Base-by-base conservation (phyloP, 2,113 vertebrate genomes). In the Struthidea cinerea region DNA sequence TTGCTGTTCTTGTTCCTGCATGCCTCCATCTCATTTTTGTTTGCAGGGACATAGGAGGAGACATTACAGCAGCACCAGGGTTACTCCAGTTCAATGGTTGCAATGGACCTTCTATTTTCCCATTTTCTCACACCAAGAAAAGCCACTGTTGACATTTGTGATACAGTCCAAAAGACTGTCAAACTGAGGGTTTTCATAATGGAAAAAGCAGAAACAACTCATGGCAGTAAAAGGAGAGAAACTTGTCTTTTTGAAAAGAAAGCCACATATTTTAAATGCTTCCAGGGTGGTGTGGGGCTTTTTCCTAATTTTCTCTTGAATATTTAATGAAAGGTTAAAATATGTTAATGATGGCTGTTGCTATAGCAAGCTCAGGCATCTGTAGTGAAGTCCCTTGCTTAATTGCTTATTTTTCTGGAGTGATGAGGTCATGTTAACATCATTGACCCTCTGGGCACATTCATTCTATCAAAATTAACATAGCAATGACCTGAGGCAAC, bases 401-500 rank as follows among this genome's bases (percentile, higher is more conserved):
- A 91, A 91, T 76, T 85, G 74, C 63, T 87, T 75, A 32, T 71
- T 94, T 61, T 78, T 68, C 65, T 64, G 49, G 10, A 95, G 74
- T 44, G 82, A 76, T 82, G 94, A 94, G 95, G 96, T 97, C 92
- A 87, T 93, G 87, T 94, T 95, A 94, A 91, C 84, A 79, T 68
- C 69, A 64, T 13, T 83, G 90, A 96, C 84, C 44, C 61, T 44
- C 59, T n/a, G 74, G 77, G 44, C 28, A 68, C 44, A 26, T 70
- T 89, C 78, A 69, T 94, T 96, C 68, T 63, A 57, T 93, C 57
- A 73, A 93, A 91, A 91, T 96, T 96, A 94, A 76, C 84, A 93
- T 46, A 85, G 53, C 49, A 71, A 87, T 75, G 35, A 71, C 76
- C 44, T 70, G 27, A 95, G 60, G 73, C 41, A 95, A 67, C 16